phyloP scores from a whole-genome alignment of 2,113 vertebrate species.

The Phrynosoma blainvillii region DNA sequence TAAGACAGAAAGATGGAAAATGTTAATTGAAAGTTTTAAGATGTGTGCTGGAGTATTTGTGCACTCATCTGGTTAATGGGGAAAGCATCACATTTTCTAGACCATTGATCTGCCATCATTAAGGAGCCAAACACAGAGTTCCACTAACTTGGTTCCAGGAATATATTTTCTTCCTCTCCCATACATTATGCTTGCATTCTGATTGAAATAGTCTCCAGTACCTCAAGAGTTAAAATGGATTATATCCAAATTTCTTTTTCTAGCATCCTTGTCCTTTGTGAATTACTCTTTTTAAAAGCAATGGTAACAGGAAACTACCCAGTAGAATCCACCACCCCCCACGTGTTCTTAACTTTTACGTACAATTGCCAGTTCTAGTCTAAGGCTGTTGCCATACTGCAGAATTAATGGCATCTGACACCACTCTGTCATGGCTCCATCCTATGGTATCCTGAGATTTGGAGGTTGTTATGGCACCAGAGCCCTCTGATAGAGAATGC shows the following conservation, averaged over 20 bases:
- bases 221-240: conserved; percentile 50
- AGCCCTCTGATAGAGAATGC: no score
- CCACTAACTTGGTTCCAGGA: conserved; percentile 50
- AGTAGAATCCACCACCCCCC: no score
- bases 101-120: conserved; percentile 76
- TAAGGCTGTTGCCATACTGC: no score
- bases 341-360: no score
- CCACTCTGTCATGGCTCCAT: no score
- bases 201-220: conserved; percentile 33
- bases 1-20: conserved; percentile 67
- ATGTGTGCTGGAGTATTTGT: conserved; percentile 61
- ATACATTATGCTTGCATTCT: conserved; percentile 26
- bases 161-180: conserved; percentile 42
- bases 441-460: no score
- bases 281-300: no score
- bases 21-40: conserved; percentile 72
- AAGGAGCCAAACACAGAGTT: conserved; percentile 32
- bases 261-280: no score
- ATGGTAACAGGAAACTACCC: no score
- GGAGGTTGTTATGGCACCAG: no score
- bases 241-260: conserved; percentile 34
- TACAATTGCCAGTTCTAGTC: no score
- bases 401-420: no score
- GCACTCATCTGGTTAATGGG: conserved; percentile 77
- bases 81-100: conserved; percentile 78